phyloP scores from a whole-genome alignment of 2,888 invertebrate species.

The Tupiocoris notatus region DNA sequence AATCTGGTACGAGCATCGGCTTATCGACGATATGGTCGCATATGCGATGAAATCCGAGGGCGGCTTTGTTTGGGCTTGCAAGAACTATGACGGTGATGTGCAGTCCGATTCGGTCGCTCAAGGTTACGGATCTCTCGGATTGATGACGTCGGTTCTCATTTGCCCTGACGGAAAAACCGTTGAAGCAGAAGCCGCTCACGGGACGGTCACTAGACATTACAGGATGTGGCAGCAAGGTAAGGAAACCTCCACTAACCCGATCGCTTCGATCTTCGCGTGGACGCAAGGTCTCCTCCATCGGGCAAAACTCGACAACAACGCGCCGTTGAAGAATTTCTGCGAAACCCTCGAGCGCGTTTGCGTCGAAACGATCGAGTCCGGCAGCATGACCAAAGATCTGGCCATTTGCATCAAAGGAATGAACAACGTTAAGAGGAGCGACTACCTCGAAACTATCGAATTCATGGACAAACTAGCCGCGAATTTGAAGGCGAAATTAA shows the following conservation, averaged over 20 bases:
- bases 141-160: conserved; percentile 96
- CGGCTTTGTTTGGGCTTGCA: conserved; percentile 99
- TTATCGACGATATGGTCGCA: conserved; percentile 99
- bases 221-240: conserved; percentile 88
- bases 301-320: conserved; percentile 88
- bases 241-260: conserved; percentile 98
- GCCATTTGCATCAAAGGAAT: conserved; percentile 97
- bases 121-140: conserved; percentile 90
- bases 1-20: conserved; percentile 96
- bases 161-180: conserved; percentile 98
- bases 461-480: conserved; percentile 94
- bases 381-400: conserved; percentile 96
- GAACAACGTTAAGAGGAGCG: conserved; percentile 66
- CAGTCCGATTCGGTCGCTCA: conserved; percentile 98
- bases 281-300: conserved; percentile 89
- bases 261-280: conserved; percentile 99
- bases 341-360: conserved; percentile 85
- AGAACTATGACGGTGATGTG: conserved; percentile 99
- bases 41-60: conserved; percentile 97
- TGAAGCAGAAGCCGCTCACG: conserved; percentile 97
- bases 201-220: conserved; percentile 91
- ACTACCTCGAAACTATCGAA: conserved; percentile 95
- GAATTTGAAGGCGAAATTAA: conserved; percentile 70
- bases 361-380: conserved; percentile 90
- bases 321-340: conserved; percentile 73